Percentiles rank a stretch among this genome's conserved stretches.
phyloP scores from a whole-genome alignment of 2,888 invertebrate species.

The Perizoma affinitatum region DNA sequence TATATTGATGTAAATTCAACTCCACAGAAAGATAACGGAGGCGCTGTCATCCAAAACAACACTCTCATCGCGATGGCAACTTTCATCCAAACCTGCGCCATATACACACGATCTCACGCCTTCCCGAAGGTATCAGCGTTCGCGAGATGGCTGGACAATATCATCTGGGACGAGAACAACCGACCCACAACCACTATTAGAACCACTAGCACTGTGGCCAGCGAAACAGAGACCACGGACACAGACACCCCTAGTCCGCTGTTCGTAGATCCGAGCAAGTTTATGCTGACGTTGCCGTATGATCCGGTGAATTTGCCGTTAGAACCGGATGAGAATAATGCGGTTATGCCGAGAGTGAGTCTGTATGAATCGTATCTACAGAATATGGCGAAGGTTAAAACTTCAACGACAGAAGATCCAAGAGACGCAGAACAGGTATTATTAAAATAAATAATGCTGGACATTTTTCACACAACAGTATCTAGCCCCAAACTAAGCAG shows the following conservation, averaged over 20 bases:
- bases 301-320: conserved; percentile 72
- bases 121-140: conserved; percentile 70
- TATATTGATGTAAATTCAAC: too few species aligned
- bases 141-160: conserved; percentile 65
- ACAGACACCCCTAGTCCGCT: conserved; percentile 39
- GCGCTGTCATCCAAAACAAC: conserved; percentile 74
- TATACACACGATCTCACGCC: conserved; percentile 70
- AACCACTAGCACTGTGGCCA: conserved; percentile 33
- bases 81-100: conserved; percentile 68
- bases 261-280: conserved; percentile 58
- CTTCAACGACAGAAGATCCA: conserved; percentile 57
- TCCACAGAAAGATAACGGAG: conserved; percentile 73
- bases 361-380: conserved; percentile 74
- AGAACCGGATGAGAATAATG: conserved; percentile 71
- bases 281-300: conserved; percentile 68
- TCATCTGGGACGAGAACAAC: conserved; percentile 74
- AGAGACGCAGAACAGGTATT: conserved; percentile 6
- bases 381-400: conserved; percentile 55
- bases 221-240: conserved; percentile 38
- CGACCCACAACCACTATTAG: conserved; percentile 51
- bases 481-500: too few species aligned
- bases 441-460: too few species aligned
- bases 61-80: conserved; percentile 66
- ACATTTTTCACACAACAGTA: too few species aligned
- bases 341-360: conserved; percentile 72